A percentile compares a stretch with the other conserved stretches of the same genome.
Evolutionary conservation across 2,113 vertebrate genomes (phyloP).

Genomic region (Hydrochoerus hydrochaeris): DNA sequence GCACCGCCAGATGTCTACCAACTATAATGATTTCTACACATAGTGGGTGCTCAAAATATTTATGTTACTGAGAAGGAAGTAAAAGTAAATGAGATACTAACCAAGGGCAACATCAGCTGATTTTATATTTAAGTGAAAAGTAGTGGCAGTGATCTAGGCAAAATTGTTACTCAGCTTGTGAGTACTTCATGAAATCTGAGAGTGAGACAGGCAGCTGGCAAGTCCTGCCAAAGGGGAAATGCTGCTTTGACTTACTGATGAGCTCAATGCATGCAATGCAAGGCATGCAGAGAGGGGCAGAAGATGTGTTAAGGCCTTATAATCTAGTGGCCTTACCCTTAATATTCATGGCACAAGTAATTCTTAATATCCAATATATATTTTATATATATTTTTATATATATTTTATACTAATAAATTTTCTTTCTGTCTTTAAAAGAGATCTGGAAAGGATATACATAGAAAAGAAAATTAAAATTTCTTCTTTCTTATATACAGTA

Average conservation of each 20-base stretch:
- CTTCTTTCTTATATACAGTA: not conserved
- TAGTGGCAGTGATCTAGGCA: not conserved
- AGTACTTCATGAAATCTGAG: not conserved
- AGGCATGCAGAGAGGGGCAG: not conserved
- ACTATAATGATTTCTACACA: not conserved
- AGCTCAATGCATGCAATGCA: not conserved
- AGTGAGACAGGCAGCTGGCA: not conserved
- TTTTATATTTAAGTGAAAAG: no score
- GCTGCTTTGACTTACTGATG: constrained; percentile 17
- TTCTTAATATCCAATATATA: not conserved
- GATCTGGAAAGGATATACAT: not conserved
- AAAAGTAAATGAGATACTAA: not conserved
- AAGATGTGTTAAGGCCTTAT: not conserved
- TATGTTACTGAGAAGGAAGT: not conserved
- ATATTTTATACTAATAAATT: not conserved
- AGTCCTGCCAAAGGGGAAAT: not conserved
- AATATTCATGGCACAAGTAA: not conserved
- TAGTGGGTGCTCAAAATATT: not conserved
- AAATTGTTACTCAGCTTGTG: not conserved
- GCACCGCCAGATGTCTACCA: not conserved
- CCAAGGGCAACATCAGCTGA: not conserved
- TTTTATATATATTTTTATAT: no score
- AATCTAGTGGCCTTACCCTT: not conserved
- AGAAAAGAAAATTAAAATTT: not conserved
- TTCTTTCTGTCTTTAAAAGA: not conserved